Percentiles rank a stretch among this genome's conserved stretches.
Evolutionary conservation across 2,113 vertebrate species (phyloP).

Genomic region (Pelecanus crispus): DNA sequence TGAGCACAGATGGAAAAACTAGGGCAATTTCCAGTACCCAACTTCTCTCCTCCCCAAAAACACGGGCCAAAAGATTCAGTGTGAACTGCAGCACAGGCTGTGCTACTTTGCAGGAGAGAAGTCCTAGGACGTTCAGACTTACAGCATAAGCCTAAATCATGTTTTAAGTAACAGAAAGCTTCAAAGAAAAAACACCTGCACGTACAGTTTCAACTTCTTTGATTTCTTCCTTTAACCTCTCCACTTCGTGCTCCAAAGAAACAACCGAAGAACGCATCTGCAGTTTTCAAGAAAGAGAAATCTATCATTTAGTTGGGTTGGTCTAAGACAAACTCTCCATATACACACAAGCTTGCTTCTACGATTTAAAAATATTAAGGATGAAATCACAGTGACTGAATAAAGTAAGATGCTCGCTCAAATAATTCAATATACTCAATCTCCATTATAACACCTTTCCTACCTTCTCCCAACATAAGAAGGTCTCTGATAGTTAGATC

Average conservation of each 20-base stretch:
- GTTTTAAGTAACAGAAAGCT: not conserved
- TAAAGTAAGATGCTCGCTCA: not conserved
- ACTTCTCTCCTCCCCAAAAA: not conserved
- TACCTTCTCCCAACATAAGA: not conserved
- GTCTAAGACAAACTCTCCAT: not conserved
- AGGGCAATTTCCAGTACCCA: not conserved
- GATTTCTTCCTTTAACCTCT: slow-evolving; percentile 80
- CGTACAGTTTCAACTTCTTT: slow-evolving; percentile 85
- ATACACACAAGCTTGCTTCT: not conserved
- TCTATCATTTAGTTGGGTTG: not conserved
- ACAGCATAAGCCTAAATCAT: not conserved
- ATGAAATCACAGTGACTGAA: not conserved
- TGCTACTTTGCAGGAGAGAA: not conserved
- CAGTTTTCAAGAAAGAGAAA: not conserved
- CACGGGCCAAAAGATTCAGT: not conserved
- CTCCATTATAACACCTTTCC: not conserved
- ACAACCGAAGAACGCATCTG: slow-evolving; percentile 80
- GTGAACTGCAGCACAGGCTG: not conserved
- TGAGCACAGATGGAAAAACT: not conserved
- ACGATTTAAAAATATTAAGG: fast-evolving
- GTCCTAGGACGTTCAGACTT: not conserved
- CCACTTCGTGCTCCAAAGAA: slow-evolving; percentile 83
- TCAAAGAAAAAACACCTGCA: not conserved
- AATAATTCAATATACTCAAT: not conserved
- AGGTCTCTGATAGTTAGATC: not conserved